These are phyloP conservation scores for Glyptemys insculpta DNA, from an alignment of 2,797 vertebrate genomes.

Conservation along the genomic window DNA sequence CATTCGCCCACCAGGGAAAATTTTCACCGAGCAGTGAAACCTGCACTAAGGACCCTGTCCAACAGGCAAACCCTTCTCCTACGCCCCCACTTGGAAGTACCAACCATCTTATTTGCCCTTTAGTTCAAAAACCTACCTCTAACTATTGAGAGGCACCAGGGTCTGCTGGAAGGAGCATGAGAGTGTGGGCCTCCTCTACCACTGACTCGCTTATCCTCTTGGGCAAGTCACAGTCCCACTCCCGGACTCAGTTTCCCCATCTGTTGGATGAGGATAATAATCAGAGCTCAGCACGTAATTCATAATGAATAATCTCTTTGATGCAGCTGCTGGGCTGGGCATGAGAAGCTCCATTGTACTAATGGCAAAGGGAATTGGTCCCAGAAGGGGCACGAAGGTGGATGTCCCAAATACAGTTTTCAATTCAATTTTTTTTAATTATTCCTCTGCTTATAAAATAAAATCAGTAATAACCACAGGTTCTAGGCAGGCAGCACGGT, in stretches of 20 bases:
- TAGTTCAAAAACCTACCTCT: neutral
- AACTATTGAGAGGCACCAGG: neutral
- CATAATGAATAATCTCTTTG: neutral
- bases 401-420: neutral
- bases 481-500: neutral
- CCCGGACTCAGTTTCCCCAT: neutral
- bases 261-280: neutral
- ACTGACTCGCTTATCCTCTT: neutral
- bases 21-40: neutral
- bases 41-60: neutral
- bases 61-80: neutral
- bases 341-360: neutral
- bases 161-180: neutral
- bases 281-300: neutral
- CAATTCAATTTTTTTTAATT: neutral
- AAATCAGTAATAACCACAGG: neutral
- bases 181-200: neutral
- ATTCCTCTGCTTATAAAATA: neutral
- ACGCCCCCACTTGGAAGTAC: neutral
- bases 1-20: neutral
- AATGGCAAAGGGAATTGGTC: neutral
- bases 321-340: neutral
- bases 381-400: neutral
- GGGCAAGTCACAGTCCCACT: neutral
- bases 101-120: neutral